Conservation (phyloP, 2,113 vertebrate species). For the Aegotheles bennettii region DNA sequence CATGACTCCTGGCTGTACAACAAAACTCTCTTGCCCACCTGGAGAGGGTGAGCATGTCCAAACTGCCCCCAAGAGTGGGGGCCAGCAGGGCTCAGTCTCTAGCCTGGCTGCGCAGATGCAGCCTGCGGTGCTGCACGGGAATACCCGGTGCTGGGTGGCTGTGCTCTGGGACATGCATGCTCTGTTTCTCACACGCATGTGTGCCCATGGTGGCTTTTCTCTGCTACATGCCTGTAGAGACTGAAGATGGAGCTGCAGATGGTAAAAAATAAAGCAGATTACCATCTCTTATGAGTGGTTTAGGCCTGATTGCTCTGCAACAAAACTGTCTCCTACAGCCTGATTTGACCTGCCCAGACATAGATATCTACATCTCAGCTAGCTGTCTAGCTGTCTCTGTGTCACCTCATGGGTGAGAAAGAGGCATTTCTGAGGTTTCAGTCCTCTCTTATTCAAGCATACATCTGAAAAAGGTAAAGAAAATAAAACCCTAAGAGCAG, state of each 20-base stretch:
- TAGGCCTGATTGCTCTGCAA: not conserved
- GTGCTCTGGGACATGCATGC: rapidly evolving
- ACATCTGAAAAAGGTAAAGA: not conserved
- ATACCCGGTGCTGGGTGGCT: rapidly evolving
- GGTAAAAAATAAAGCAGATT: not conserved
- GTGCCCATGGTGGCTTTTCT: not conserved
- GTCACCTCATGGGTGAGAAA: not conserved
- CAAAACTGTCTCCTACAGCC: not conserved
- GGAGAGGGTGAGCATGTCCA: not conserved
- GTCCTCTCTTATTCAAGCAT: not conserved
- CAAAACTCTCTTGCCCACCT: not conserved
- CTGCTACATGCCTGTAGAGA: not conserved
- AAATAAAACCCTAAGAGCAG: not conserved
- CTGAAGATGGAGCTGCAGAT: not conserved
- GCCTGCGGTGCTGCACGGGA: not conserved
- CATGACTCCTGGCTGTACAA: not conserved
- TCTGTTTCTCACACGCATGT: not conserved
- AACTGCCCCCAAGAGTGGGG: not conserved
- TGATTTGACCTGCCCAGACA: not conserved
- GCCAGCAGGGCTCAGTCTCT: not conserved
- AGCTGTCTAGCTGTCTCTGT: not conserved
- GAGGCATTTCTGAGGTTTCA: not conserved
- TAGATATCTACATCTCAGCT: not conserved
- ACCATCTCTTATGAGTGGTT: not conserved
- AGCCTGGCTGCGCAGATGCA: not conserved